These are phyloP conservation scores for Anoplolepis gracilipes DNA, from an alignment of 1,140 invertebrate species.

Conservation along the genomic window DNA sequence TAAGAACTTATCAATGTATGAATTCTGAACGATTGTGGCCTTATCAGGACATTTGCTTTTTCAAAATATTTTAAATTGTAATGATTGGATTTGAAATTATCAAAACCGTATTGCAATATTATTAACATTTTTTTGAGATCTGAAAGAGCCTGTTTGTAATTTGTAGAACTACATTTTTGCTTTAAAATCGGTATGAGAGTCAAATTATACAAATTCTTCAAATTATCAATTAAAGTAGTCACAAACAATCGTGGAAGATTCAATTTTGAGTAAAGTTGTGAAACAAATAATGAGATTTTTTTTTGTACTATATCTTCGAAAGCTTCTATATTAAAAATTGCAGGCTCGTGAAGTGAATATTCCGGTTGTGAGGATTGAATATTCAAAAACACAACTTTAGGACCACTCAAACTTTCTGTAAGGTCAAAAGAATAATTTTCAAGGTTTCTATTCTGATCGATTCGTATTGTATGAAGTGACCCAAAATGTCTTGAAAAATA, in stretches of 20 bases:
- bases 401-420: not conserved
- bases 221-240: slow-evolving; percentile 8
- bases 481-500: not conserved
- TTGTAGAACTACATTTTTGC: not conserved
- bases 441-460: not conserved
- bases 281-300: not conserved
- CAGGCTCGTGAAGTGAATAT: not conserved
- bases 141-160: not conserved
- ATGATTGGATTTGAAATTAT: slow-evolving; percentile 11
- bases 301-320: not conserved
- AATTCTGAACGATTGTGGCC: not conserved
- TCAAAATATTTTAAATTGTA: slow-evolving; percentile 18
- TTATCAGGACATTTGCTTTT: slow-evolving; percentile 2
- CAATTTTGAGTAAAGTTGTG: not conserved
- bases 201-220: slow-evolving; percentile 16
- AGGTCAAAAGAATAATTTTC: not conserved
- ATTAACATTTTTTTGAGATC: slow-evolving; percentile 9
- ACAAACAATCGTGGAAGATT: not conserved
- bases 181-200: slow-evolving; percentile 7
- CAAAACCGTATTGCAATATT: slow-evolving; percentile 14
- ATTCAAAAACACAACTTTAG: not conserved
- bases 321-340: not conserved
- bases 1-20: not conserved
- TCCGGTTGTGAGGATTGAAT: not conserved
- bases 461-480: not conserved